A percentile compares a stretch with the other conserved stretches of the same genome.
Evolutionary conservation across 2,113 vertebrate species (phyloP).

Genomic region (Tonatia bakeri): DNA sequence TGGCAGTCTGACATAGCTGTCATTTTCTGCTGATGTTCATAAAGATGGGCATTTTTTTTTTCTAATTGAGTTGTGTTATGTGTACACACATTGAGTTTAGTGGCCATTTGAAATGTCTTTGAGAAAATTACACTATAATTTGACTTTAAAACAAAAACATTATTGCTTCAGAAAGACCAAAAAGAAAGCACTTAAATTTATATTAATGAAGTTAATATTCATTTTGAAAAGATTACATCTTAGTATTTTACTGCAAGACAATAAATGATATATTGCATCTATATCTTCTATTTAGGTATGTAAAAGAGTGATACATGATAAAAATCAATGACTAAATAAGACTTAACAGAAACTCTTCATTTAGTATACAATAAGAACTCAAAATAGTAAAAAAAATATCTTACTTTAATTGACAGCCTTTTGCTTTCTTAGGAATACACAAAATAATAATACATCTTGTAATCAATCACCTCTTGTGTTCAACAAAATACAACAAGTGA

Average conservation of each 20-base stretch:
- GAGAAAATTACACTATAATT: background rate
- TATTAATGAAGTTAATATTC: background rate
- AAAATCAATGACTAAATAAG: background rate
- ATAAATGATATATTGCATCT: background rate
- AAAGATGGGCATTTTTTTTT: background rate
- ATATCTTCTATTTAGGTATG: background rate
- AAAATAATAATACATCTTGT: background rate
- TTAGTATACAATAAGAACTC: background rate
- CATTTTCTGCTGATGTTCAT: background rate
- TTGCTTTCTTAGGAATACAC: background rate
- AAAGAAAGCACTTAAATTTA: background rate
- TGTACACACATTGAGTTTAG: background rate
- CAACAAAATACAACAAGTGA: background rate
- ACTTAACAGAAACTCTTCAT: background rate
- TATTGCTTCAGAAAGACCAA: background rate
- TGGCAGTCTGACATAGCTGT: background rate
- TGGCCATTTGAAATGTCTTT: background rate
- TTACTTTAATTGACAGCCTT: background rate
- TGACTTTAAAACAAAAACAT: background rate
- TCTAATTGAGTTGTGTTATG: background rate
- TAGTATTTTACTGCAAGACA: background rate
- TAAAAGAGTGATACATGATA: background rate
- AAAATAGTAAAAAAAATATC: background rate
- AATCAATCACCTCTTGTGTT: background rate
- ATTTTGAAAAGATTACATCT: background rate